These are phyloP conservation scores for Oreortyx pictus DNA, from an alignment of 2,797 vertebrate genomes.

Conservation along the genomic window DNA sequence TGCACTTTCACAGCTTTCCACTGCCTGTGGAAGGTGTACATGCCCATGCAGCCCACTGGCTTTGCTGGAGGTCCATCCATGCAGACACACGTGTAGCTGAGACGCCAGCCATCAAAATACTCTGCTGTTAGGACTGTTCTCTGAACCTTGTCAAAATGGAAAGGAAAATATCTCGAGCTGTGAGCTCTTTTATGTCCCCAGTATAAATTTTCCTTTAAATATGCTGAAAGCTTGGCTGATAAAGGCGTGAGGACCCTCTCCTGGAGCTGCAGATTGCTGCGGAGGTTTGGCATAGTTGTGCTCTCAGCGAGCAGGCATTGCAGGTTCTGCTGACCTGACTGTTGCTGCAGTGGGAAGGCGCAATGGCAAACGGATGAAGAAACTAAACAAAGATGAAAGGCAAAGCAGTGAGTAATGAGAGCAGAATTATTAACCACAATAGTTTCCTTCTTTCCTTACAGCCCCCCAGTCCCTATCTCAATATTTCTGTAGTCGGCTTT, in stretches of 20 bases:
- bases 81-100: background rate
- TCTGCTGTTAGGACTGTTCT: background rate
- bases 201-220: slow-evolving; percentile 30
- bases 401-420: background rate
- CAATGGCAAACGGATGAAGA: background rate
- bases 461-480: background rate
- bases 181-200: background rate
- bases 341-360: background rate
- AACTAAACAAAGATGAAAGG: background rate
- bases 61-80: background rate
- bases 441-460: background rate
- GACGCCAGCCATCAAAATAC: background rate
- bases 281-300: background rate
- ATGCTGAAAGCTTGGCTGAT: slow-evolving; percentile 3
- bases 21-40: rapidly evolving
- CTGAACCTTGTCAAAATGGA: slow-evolving; percentile 2
- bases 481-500: background rate
- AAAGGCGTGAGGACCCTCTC: background rate
- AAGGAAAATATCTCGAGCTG: background rate
- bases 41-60: background rate
- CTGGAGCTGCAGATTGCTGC: background rate
- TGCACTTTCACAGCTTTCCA: background rate
- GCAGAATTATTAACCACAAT: background rate
- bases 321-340: background rate
- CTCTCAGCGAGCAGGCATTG: background rate